phyloP scores from a whole-genome alignment of 2,797 vertebrate species.

The Discoglossus pictus region DNA sequence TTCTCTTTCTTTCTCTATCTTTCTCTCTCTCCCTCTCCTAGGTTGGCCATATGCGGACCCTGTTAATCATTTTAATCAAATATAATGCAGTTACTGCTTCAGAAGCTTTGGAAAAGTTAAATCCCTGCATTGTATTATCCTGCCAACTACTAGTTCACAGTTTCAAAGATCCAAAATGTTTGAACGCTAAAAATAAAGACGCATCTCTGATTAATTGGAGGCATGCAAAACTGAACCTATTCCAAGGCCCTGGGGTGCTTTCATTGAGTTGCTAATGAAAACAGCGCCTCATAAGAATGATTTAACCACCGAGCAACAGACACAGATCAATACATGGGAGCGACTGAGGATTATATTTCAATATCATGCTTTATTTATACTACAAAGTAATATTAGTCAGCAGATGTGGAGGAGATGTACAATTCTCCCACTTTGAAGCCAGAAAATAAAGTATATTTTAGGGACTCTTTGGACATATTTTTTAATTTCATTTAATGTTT shows the following conservation, averaged over 20 bases:
- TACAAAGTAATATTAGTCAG: constrained; percentile 2
- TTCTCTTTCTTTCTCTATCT: no score
- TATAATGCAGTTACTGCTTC: no score
- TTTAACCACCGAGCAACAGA: constrained; percentile 22
- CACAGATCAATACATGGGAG: constrained; percentile 36
- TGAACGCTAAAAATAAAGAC: constrained; percentile 1
- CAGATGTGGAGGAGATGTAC: neutral
- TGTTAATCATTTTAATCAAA: no score
- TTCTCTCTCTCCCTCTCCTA: no score
- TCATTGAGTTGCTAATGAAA: constrained; percentile 43
- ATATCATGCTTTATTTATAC: constrained; percentile 21
- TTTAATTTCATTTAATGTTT: no score
- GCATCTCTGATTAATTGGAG: constrained; percentile 21
- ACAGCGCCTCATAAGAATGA: constrained; percentile 33
- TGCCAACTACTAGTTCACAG: no score
- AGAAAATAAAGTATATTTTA: no score
- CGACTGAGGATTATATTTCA: constrained; percentile 18
- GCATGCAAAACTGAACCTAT: constrained; percentile 7
- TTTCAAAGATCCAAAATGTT: neutral
- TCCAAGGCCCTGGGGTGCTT: constrained; percentile 16
- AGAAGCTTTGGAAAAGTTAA: no score
- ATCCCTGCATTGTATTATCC: no score
- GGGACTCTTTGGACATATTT: no score
- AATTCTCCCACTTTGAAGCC: no score
- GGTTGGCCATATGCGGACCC: no score